These are phyloP conservation scores for Holotrichia oblita DNA, from an alignment of 1,140 invertebrate genomes.

Conservation along the genomic window DNA sequence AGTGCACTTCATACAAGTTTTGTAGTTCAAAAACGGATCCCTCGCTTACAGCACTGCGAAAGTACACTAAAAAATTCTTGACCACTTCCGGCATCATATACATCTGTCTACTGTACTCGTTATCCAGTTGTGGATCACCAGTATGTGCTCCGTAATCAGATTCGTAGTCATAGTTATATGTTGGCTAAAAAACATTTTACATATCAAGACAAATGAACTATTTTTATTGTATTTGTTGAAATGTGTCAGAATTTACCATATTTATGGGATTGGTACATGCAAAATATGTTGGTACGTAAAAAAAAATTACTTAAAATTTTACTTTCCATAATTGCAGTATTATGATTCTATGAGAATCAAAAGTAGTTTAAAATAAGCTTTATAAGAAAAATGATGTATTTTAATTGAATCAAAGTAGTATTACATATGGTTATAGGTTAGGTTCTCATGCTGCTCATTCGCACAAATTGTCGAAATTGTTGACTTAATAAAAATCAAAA, in stretches of 20 bases:
- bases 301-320: slow-evolving; percentile 5
- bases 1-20: slow-evolving; percentile 83
- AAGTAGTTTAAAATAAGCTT: slow-evolving; percentile 18
- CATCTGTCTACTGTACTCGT: slow-evolving; percentile 76
- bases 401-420: neutral
- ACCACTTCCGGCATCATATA: slow-evolving; percentile 88
- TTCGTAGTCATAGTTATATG: slow-evolving; percentile 66
- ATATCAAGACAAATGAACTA: slow-evolving; percentile 41
- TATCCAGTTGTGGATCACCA: slow-evolving; percentile 76
- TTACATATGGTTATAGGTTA: slow-evolving; percentile 31
- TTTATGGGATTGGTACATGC: slow-evolving; percentile 57
- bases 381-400: neutral
- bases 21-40: slow-evolving; percentile 92
- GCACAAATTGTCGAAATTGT: neutral
- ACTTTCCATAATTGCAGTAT: neutral
- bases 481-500: neutral
- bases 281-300: slow-evolving; percentile 56
- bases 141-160: slow-evolving; percentile 72
- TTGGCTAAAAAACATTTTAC: slow-evolving; percentile 27
- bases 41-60: slow-evolving; percentile 88
- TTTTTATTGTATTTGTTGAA: slow-evolving; percentile 37
- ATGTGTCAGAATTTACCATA: slow-evolving; percentile 20
- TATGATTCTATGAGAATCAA: neutral
- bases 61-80: slow-evolving; percentile 88
- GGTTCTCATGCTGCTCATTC: slow-evolving; percentile 39